Evolutionary conservation across 2,888 invertebrate species (phyloP).

Genomic region (Iphiclides podalirius): DNA sequence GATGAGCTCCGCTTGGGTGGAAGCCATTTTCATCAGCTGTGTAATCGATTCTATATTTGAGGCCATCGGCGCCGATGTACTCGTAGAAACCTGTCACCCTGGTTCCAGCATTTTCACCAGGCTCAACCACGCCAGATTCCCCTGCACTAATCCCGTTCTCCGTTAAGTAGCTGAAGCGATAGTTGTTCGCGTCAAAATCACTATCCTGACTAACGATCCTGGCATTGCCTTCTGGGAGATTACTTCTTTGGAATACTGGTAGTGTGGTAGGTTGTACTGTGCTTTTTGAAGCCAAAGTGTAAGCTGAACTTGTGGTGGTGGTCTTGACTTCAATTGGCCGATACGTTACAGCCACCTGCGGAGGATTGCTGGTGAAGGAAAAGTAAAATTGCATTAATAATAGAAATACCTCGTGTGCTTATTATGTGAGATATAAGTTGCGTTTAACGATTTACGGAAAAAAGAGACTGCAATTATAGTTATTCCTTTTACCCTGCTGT

Average conservation of each 20-base stretch:
- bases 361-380: conserved; percentile 35
- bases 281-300: conserved; percentile 1
- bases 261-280: conserved; percentile 18
- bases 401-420: no score
- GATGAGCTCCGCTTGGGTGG: conserved; percentile 76
- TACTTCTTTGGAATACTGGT: conserved; percentile 27
- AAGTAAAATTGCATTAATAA: background rate
- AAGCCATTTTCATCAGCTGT: conserved; percentile 82
- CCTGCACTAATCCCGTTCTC: conserved; percentile 84
- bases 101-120: conserved; percentile 73
- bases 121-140: conserved; percentile 81
- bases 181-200: conserved; percentile 73
- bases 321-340: conserved; percentile 40
- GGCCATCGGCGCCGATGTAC: conserved; percentile 83
- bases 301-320: conserved; percentile 24
- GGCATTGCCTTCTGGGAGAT: conserved; percentile 63
- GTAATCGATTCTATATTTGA: conserved; percentile 79
- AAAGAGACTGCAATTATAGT: no score
- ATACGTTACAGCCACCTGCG: conserved; percentile 42
- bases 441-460: no score
- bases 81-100: conserved; percentile 83
- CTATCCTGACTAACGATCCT: conserved; percentile 77
- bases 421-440: no score
- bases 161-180: conserved; percentile 82
- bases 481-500: no score